phyloP scores from a whole-genome alignment of 2,888 invertebrate species.

The Steromphala cineraria region DNA sequence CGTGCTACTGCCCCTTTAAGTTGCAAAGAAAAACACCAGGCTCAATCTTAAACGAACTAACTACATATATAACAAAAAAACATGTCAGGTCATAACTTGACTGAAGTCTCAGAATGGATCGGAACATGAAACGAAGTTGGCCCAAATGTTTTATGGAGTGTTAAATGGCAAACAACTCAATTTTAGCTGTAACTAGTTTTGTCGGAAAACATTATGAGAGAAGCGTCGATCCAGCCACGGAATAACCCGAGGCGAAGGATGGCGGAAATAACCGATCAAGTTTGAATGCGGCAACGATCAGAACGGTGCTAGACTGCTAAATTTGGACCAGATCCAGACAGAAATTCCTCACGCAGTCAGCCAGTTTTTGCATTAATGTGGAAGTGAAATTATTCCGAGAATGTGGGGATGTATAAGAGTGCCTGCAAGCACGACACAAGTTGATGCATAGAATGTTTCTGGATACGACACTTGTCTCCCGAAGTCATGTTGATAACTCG shows the following conservation, averaged over 20 bases:
- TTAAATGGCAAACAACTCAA: not conserved
- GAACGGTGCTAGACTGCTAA: no score
- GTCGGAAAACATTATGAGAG: not conserved
- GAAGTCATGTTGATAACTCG: not conserved
- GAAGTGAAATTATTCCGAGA: not conserved
- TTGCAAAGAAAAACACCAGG: no score
- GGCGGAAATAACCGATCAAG: constrained; percentile 14
- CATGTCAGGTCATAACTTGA: no score
- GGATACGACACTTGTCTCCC: not conserved
- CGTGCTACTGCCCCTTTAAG: no score
- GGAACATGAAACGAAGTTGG: no score
- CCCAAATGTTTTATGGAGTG: no score
- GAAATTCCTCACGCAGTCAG: not conserved
- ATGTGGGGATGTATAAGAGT: not conserved
- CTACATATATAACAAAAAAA: no score
- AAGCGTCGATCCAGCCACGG: not conserved
- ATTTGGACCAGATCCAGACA: not conserved
- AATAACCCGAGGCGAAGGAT: constrained; percentile 3
- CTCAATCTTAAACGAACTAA: no score
- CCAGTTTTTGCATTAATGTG: not conserved
- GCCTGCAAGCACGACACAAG: not conserved
- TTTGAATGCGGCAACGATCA: not conserved
- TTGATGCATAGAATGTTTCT: not conserved
- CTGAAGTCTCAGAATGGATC: no score
- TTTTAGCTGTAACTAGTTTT: not conserved